Conservation (phyloP, 2,113 vertebrate genomes). For the Rhombomys opimus region DNA sequence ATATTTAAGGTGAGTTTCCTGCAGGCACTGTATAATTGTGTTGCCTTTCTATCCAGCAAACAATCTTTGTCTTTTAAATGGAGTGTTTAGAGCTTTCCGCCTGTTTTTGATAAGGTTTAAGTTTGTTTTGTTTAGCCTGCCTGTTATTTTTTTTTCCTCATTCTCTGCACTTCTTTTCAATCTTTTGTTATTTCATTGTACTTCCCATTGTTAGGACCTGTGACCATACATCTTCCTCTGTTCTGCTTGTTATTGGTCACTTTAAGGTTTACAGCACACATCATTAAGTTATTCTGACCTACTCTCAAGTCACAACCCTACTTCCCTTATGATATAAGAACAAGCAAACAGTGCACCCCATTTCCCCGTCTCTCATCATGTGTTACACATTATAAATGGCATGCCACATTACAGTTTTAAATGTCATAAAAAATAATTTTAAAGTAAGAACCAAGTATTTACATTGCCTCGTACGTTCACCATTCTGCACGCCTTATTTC, state of each 20-base stretch:
- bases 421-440: not conserved
- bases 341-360: not conserved
- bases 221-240: constrained; percentile 19
- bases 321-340: not conserved
- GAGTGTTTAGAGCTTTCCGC: not conserved
- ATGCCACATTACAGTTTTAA: not conserved
- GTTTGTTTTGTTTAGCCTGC: not conserved
- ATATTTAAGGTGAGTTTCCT: constrained; percentile 21
- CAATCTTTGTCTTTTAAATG: constrained; percentile 15
- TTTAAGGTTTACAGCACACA: not conserved
- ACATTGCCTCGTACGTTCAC: not conserved
- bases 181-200: constrained; percentile 26
- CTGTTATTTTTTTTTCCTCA: not conserved
- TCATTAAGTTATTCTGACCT: not conserved
- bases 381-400: not conserved
- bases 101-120: not conserved
- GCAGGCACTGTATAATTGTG: not conserved
- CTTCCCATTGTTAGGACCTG: not conserved
- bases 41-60: constrained; percentile 32
- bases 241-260: constrained; percentile 15
- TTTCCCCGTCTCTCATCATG: not conserved
- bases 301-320: not conserved
- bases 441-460: not conserved
- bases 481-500: not conserved
- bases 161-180: not conserved